Base-by-base conservation (phyloP, 1,140 invertebrate species). In the roundworm (Caenorhabditis elegans) region DNA sequence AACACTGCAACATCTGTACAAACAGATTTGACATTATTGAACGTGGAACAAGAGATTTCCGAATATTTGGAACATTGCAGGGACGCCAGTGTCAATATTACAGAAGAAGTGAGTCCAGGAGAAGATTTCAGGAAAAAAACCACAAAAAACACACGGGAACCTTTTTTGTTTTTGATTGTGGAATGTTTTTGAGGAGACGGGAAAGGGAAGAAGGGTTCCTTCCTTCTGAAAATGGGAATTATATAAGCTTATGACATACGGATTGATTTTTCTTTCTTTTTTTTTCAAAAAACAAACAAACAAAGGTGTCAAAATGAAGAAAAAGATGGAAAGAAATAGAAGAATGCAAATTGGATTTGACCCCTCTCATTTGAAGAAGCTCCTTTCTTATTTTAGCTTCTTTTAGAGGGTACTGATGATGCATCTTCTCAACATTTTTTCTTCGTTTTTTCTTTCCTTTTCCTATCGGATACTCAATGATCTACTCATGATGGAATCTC, bases 1-100 rank as follows among this genome's bases (percentile, higher is more conserved):
- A 75, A 36, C 24, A 48, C 78, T 24, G 51, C 78, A 28, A 60
- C 78, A 3, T 60, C 80, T 0, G 80, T 81, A 8, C 80, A 81
- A n/a, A 81, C 80, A 19, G 80, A 81, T 39, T 60, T 81, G 31
- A 70, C 80, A 31, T 70, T 81, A n/a, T 46, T 81, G 49, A 81
- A 81, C 80, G 80, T 81, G n/a, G 80, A 81, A 47, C 34, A 81
- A 36, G 75, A 81, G 22, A 60, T 81, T 31, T 15, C 80, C 43
- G 80, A 76, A 26, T 81, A 81, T 77, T 60, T 81, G 65, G 60
- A 70, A 34, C 60, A 70, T 70, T 70, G 60, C 43, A 31, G 60
- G 39, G 60, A 70, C 34, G 34, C 60, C 17, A 70, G 60, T 70
- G 60, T 70, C 34, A 70, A 70, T 39, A 70, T 70, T 39, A 70